These are phyloP conservation scores for Lasioglossum baleicum DNA, from an alignment of 1,140 invertebrate species.

Conservation along the genomic window DNA sequence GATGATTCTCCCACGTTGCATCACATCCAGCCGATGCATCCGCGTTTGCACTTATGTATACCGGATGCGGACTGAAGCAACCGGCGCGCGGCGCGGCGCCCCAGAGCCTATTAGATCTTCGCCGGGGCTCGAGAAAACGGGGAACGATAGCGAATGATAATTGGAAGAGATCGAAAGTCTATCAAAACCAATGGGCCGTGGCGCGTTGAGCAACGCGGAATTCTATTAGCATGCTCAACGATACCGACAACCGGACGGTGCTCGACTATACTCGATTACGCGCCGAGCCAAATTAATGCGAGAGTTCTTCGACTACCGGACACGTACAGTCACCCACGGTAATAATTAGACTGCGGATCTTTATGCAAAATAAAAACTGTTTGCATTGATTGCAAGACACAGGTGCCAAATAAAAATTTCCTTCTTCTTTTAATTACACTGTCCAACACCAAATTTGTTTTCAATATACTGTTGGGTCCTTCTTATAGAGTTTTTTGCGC, in stretches of 20 bases:
- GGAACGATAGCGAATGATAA: not conserved
- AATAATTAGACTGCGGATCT: too few relatives aligned
- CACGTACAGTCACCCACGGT: too few relatives aligned
- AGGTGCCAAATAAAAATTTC: too few relatives aligned
- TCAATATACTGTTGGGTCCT: too few relatives aligned
- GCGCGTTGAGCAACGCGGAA: not conserved
- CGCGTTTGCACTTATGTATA: constrained; percentile 26
- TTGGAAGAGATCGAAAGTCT: not conserved
- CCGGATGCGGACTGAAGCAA: constrained; percentile 37
- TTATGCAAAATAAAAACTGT: too few relatives aligned
- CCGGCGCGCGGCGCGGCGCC: not conserved
- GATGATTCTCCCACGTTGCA: constrained; percentile 50
- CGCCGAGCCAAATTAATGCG: not conserved
- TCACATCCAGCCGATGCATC: constrained; percentile 49
- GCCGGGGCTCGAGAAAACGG: not conserved
- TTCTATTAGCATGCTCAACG: not conserved
- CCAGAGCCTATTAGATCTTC: constrained; percentile 4
- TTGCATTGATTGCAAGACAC: too few relatives aligned
- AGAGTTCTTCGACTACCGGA: too few relatives aligned
- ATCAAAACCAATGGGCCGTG: not conserved
- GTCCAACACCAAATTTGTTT: too few relatives aligned
- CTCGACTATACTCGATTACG: not conserved
- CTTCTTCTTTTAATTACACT: too few relatives aligned
- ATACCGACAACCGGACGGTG: not conserved
- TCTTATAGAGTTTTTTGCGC: too few relatives aligned